A percentile compares a stretch with the other conserved stretches of the same genome.
These are phyloP conservation scores for Megatriorchis doriae DNA, from an alignment of 2,113 vertebrate species.

Conservation along the genomic window DNA sequence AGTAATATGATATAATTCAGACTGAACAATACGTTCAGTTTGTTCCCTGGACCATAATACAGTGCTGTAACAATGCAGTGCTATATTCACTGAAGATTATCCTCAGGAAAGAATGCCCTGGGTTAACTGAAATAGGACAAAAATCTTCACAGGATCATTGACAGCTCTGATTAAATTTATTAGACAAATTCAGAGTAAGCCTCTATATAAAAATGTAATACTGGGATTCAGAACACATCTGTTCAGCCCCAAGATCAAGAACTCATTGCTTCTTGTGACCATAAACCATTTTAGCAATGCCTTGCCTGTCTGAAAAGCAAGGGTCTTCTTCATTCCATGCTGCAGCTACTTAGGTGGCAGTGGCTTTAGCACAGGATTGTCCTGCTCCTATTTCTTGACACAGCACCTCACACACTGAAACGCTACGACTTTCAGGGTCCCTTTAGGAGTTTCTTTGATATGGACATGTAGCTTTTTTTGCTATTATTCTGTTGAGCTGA, in stretches of 20 bases:
- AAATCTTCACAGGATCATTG: not conserved
- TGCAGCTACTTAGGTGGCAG: not conserved
- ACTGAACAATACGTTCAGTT: constrained; percentile 1
- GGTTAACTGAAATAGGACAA: not conserved
- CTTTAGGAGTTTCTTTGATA: not conserved
- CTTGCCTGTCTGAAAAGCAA: not conserved
- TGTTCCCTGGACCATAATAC: not conserved
- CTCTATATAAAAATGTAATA: not conserved
- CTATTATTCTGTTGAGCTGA: not conserved
- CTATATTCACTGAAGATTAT: not conserved
- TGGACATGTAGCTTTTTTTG: not conserved
- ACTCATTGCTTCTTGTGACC: not conserved
- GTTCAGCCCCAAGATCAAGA: not conserved
- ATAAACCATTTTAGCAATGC: not conserved
- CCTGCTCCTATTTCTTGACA: not conserved
- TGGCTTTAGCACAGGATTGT: not conserved
- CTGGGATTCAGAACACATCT: not conserved
- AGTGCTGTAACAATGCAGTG: not conserved
- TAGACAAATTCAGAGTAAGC: not conserved
- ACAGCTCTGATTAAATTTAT: not conserved
- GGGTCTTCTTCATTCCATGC: not conserved
- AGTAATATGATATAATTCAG: constrained; percentile 46
- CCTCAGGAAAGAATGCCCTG: not conserved
- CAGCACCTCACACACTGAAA: not conserved
- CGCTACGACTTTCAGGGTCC: not conserved